Evolutionary conservation across 2,888 invertebrate species (phyloP).

Genomic region (Volucella inanis): DNA sequence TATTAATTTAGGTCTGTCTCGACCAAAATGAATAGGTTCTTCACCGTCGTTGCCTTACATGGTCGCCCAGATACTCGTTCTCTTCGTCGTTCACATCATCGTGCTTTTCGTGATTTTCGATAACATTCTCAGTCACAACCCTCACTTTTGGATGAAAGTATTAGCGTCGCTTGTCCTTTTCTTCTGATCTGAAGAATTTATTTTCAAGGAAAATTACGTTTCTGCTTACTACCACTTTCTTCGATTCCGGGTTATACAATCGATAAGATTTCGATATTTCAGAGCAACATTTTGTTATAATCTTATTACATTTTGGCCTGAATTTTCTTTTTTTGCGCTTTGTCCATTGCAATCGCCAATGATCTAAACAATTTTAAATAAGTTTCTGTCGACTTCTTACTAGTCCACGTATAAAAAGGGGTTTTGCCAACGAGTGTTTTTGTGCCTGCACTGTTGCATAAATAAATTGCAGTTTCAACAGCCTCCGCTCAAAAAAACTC

Average conservation of each 20-base stretch:
- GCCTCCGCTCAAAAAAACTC: conserved; percentile 73
- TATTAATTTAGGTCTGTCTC: conserved; percentile 20
- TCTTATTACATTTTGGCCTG: too few relatives aligned
- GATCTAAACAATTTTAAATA: too few relatives aligned
- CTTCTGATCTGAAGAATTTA: not conserved
- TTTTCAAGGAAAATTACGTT: conserved; percentile 7
- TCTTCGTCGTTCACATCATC: not conserved
- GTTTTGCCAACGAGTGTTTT: conserved; percentile 18
- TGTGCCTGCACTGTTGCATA: conserved; percentile 9
- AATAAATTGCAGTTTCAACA: conserved; percentile 18
- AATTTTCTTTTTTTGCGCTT: conserved; percentile 27
- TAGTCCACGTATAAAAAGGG: not conserved
- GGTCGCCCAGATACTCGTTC: not conserved
- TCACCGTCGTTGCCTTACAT: not conserved
- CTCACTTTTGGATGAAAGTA: not conserved
- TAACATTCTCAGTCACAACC: not conserved
- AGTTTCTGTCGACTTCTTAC: too few relatives aligned
- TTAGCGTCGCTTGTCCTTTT: not conserved
- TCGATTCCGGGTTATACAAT: conserved; percentile 27
- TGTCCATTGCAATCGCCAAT: not conserved
- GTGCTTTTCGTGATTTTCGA: not conserved
- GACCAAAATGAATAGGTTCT: conserved; percentile 1
- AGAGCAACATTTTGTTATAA: too few relatives aligned
- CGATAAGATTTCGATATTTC: too few relatives aligned
- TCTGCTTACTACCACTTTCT: conserved; percentile 38